Evolutionary conservation across 2,113 vertebrate species (phyloP).

Genomic region (Heloderma charlesbogerti): DNA sequence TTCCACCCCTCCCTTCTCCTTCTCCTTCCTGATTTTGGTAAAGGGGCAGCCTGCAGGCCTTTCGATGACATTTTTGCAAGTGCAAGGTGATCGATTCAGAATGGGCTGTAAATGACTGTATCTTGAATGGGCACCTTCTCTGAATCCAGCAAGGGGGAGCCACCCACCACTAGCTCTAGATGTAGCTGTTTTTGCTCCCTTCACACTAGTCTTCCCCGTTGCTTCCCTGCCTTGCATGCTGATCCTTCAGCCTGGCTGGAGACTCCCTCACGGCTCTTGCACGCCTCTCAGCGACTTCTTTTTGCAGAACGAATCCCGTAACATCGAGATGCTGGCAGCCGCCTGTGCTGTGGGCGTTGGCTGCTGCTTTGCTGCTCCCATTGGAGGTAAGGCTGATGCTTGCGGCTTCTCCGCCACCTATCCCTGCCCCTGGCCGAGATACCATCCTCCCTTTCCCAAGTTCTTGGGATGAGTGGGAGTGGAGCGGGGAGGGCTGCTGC

Average conservation of each 20-base stretch:
- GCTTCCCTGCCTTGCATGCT: not conserved
- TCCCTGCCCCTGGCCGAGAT: not conserved
- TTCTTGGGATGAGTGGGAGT: not conserved
- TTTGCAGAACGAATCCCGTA: conserved; percentile 90
- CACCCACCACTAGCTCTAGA: too few species aligned
- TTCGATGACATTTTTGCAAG: not conserved
- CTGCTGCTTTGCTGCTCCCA: conserved; percentile 94
- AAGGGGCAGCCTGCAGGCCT: not conserved
- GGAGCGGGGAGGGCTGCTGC: not conserved
- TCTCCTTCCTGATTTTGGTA: not conserved
- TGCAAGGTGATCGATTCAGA: not conserved
- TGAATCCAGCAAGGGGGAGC: not conserved
- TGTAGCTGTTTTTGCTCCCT: not conserved
- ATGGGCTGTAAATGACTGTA: not conserved
- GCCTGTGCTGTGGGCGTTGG: conserved; percentile 94
- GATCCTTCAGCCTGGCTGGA: not conserved
- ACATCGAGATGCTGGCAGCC: conserved; percentile 93
- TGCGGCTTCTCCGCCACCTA: fast-evolving
- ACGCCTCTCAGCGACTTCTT: not conserved
- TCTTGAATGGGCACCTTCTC: not conserved
- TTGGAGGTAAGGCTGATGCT: conserved; percentile 85
- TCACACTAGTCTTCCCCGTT: not conserved
- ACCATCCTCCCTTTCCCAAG: not conserved
- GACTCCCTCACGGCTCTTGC: not conserved
- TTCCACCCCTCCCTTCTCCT: not conserved